phyloP scores from a whole-genome alignment of 1,140 invertebrate genomes.

The Lepidurus couesii region DNA sequence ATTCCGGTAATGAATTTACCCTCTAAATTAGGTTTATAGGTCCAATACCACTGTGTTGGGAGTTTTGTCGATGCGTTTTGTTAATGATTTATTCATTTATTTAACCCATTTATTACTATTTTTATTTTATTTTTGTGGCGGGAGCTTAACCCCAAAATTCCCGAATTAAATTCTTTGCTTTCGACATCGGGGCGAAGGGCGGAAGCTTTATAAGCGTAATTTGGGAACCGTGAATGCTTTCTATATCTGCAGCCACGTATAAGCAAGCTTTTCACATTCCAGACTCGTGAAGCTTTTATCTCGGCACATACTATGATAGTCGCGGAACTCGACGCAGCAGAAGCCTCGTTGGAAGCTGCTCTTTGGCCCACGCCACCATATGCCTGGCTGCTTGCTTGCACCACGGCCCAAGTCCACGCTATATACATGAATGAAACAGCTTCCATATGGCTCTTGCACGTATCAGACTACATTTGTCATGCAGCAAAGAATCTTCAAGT shows the following conservation, averaged over 20 bases:
- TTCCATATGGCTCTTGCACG: slow-evolving; percentile 5
- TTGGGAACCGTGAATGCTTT: not conserved
- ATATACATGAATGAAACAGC: slow-evolving; percentile 8
- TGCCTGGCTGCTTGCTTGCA: not conserved
- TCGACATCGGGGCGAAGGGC: not conserved
- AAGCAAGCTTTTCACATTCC: slow-evolving; percentile 10
- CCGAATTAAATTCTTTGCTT: not conserved
- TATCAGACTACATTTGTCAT: slow-evolving; percentile 22
- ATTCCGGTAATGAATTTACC: no score
- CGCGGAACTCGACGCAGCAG: not conserved
- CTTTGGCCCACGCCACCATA: not conserved
- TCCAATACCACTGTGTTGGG: not conserved
- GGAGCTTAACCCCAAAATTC: not conserved
- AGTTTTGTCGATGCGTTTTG: not conserved
- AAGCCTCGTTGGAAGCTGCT: not conserved
- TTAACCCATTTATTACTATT: no score
- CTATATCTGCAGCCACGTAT: not conserved
- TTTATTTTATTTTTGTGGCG: no score
- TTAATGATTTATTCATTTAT: no score
- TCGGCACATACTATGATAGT: not conserved
- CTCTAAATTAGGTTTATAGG: not conserved
- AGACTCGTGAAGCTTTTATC: slow-evolving; percentile 14
- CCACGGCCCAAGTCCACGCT: not conserved
- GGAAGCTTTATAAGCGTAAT: not conserved
- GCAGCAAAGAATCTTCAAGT: not conserved